phyloP scores from a whole-genome alignment of 1,140 invertebrate species.

The Cherax destructor region DNA sequence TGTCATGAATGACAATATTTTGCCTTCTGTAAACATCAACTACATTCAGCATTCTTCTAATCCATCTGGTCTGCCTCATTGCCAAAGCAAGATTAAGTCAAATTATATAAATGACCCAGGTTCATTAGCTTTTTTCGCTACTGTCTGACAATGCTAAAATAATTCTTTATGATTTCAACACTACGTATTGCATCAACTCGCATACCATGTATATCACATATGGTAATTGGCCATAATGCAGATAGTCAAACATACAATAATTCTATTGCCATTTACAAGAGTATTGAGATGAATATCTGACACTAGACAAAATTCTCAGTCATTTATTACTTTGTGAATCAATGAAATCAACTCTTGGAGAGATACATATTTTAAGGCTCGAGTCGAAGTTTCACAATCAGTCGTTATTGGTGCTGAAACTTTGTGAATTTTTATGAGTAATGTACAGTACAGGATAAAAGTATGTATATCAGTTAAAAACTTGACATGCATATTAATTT shows the following conservation, averaged over 20 bases:
- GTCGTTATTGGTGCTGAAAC: background rate
- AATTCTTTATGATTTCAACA: background rate
- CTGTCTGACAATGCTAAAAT: constrained; percentile 4
- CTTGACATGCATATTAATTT: no score
- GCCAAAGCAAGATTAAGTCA: background rate
- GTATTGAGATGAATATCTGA: constrained; percentile 15
- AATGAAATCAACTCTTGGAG: constrained; percentile 4
- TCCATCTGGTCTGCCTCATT: background rate
- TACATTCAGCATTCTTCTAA: background rate
- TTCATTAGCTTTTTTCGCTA: background rate
- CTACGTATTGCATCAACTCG: background rate
- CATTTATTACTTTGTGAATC: constrained; percentile 21
- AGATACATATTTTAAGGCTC: constrained; percentile 9
- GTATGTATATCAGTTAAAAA: no score
- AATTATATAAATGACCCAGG: background rate
- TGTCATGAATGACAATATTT: background rate
- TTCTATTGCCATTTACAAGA: constrained; percentile 12
- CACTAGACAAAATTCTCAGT: constrained; percentile 21
- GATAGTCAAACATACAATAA: constrained; percentile 13
- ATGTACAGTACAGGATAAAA: no score
- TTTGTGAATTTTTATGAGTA: no score
- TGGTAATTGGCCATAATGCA: constrained; percentile 19
- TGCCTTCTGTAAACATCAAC: background rate
- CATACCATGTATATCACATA: constrained; percentile 28
- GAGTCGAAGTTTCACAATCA: constrained; percentile 18